A percentile compares a stretch with the other conserved stretches of the same genome.
Evolutionary conservation across 1,140 invertebrate species (phyloP).

Genomic region (Hydropsyche tenuis): DNA sequence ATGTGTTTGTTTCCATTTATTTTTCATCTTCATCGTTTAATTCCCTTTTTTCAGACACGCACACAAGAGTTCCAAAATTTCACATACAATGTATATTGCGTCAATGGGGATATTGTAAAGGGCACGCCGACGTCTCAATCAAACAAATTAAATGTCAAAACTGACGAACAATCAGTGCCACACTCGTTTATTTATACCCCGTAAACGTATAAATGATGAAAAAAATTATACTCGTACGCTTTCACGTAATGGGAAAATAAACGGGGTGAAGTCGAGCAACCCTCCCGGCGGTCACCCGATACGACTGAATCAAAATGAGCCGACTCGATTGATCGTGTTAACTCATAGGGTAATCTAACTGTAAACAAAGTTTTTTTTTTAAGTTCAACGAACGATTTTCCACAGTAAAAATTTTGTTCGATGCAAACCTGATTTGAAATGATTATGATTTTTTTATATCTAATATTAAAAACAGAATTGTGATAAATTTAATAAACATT

Average conservation of each 20-base stretch:
- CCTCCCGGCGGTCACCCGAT: too few relatives aligned
- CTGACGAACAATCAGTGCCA: slow-evolving; percentile 43
- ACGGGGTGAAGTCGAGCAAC: not conserved
- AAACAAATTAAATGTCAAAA: slow-evolving; percentile 49
- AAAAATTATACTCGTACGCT: not conserved
- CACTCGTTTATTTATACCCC: slow-evolving; percentile 19
- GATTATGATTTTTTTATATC: too few relatives aligned
- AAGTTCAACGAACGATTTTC: too few relatives aligned
- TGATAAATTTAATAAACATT: too few relatives aligned
- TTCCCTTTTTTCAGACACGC: not conserved
- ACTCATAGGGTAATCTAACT: not conserved
- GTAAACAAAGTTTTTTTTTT: not conserved
- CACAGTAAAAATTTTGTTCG: too few relatives aligned
- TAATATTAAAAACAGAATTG: too few relatives aligned
- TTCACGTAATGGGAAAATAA: slow-evolving; percentile 11
- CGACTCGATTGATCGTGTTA: not conserved
- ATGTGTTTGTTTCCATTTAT: slow-evolving; percentile 36
- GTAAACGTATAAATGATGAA: not conserved
- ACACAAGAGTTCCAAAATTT: not conserved
- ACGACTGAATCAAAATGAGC: too few relatives aligned
- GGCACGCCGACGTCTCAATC: slow-evolving; percentile 48
- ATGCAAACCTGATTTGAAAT: too few relatives aligned
- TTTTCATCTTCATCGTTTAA: slow-evolving; percentile 32
- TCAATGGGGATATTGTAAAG: slow-evolving; percentile 9
- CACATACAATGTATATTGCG: not conserved